Evolutionary conservation across 2,113 vertebrate species (phyloP), one percentile per base, ranked within the genome.

Genomic region (Menidia beryllina): DNA sequence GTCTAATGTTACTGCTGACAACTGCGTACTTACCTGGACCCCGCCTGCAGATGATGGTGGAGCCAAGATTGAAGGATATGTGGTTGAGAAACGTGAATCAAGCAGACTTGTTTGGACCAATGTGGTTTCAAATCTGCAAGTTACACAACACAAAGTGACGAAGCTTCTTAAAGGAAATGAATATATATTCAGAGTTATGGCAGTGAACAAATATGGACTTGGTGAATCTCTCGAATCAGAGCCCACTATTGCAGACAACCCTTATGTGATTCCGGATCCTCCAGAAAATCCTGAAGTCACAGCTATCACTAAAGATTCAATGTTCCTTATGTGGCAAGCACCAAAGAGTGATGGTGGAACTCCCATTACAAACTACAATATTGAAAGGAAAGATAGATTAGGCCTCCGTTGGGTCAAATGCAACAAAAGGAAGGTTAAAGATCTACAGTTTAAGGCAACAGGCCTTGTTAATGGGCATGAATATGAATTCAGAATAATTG

Each of bases 101-200:
- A 98, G 97, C 89, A 95, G 98, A 90, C 86, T 99, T 88, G 96
- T 95, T 13, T 99, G 98, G 98, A 98, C 96, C 81, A 94, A 92
- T 67, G 97, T 97, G 58, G 94, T 92, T 75, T 91, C 96, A 67
- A 95, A 96, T 77, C 90, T 98, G 60, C 94, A 94, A 59, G 85
- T 94, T 62, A 98, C 94, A 72, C 93, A 97, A 80, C 72, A 93
- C 47, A 97, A 97, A 72, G 97, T 98, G 55, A 95, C 95, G 52
- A 98, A 98, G 82, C 91, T 99, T 49, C 90, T 99, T 53, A 96
- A 98, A 93, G 96, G 96, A 91, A 98, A 99, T 84, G 98, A 99
- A 87, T 99, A 99, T 1, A 95, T 99, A 47, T 99, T 99, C 91
- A 95, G 97, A 88, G 96, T 98, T 38, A 98, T 99, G 97, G 98